phyloP scores from a whole-genome alignment of 35 echinoderm and acorn worm species.

The Holothuria glaberrima region DNA sequence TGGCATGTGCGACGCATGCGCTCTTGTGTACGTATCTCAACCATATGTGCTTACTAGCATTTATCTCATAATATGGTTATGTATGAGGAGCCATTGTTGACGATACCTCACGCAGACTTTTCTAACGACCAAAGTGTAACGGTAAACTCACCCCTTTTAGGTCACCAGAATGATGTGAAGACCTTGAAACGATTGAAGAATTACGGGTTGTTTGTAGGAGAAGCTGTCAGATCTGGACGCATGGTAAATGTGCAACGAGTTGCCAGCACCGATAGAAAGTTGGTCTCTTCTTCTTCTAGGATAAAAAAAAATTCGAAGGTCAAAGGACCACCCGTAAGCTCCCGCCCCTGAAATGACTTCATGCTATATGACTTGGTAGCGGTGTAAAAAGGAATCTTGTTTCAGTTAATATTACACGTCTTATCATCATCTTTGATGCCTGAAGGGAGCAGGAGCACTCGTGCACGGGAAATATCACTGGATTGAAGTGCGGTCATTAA shows the following conservation, averaged over 20 bases:
- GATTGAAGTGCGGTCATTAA: constrained; percentile 50
- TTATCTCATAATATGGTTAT: constrained; percentile 63
- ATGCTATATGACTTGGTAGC: constrained; percentile 45
- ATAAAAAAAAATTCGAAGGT: constrained; percentile 13
- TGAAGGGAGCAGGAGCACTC: not conserved
- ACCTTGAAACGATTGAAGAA: constrained; percentile 22
- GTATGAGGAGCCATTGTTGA: constrained; percentile 56
- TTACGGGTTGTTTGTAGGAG: constrained; percentile 63
- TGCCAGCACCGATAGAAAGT: too few species aligned
- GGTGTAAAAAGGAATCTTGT: constrained; percentile 9
- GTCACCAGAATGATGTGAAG: constrained; percentile 51
- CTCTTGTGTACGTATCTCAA: not conserved
- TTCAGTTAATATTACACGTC: constrained; percentile 41
- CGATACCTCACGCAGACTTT: constrained; percentile 50
- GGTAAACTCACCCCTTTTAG: constrained; percentile 54
- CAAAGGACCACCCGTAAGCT: constrained; percentile 49
- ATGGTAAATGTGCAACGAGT: too few species aligned
- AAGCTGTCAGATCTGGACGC: not conserved
- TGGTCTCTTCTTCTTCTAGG: too few species aligned
- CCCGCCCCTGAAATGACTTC: constrained; percentile 36
- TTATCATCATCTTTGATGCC: constrained; percentile 18
- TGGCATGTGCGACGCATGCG: constrained; percentile 51
- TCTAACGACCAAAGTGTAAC: constrained; percentile 51
- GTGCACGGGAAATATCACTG: constrained; percentile 8
- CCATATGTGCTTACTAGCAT: constrained; percentile 32